These are phyloP conservation scores for Brevipalpus yothersi DNA, from an alignment of 1,140 invertebrate genomes.

Conservation along the genomic window DNA sequence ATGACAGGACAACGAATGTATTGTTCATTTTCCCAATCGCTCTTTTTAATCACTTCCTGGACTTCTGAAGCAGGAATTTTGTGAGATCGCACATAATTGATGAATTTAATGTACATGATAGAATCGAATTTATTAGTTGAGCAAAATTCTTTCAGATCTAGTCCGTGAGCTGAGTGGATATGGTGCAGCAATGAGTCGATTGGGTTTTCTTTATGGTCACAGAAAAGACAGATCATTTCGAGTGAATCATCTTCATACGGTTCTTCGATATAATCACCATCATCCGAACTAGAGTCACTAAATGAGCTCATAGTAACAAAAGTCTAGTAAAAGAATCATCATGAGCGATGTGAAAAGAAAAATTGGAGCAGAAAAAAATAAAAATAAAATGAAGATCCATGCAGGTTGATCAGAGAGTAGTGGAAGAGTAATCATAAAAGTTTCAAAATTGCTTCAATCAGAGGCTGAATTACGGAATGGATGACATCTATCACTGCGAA, in stretches of 20 bases:
- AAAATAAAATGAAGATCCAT: too few species aligned
- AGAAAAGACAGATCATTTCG: not conserved
- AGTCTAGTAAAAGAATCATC: not conserved
- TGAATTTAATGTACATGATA: slow-evolving; percentile 60
- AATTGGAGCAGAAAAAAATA: not conserved
- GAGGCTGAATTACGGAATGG: too few species aligned
- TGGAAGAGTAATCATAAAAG: too few species aligned
- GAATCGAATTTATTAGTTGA: slow-evolving; percentile 45
- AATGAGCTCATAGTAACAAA: not conserved
- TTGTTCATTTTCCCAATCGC: slow-evolving; percentile 22
- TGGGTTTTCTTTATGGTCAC: not conserved
- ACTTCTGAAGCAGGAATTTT: slow-evolving; percentile 27
- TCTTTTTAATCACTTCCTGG: not conserved
- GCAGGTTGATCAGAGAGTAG: too few species aligned
- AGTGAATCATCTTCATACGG: not conserved
- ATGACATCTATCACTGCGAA: too few species aligned
- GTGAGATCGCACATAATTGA: slow-evolving; percentile 53
- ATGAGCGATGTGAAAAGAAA: not conserved
- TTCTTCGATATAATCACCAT: not conserved
- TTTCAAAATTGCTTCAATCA: too few species aligned
- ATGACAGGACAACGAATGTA: slow-evolving; percentile 43
- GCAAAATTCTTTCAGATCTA: slow-evolving; percentile 40
- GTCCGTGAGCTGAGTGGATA: slow-evolving; percentile 30
- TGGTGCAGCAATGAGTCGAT: slow-evolving; percentile 16
- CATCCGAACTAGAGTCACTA: not conserved